Evolutionary conservation across 2,888 invertebrate genomes (phyloP).

Genomic region (Emmelina monodactyla): DNA sequence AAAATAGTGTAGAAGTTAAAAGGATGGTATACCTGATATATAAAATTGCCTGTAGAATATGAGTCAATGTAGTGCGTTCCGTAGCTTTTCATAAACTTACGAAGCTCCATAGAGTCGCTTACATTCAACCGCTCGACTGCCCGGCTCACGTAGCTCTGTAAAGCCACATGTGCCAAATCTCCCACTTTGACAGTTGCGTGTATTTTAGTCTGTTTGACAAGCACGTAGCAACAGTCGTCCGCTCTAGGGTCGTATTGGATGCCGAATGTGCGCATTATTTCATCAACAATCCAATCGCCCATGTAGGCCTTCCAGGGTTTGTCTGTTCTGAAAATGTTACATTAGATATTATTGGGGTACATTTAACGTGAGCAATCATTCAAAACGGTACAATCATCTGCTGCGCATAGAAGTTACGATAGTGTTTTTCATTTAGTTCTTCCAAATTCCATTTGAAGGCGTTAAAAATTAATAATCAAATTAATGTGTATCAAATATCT

Average conservation of each 20-base stretch:
- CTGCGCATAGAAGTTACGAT: too few relatives aligned
- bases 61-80: conserved; percentile 89
- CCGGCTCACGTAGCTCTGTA: conserved; percentile 71
- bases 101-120: conserved; percentile 74
- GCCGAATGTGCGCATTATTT: conserved; percentile 81
- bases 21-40: conserved; percentile 79
- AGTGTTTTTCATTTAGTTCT: too few relatives aligned
- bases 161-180: conserved; percentile 61
- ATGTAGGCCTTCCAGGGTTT: conserved; percentile 89
- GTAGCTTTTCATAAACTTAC: conserved; percentile 81
- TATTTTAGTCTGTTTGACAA: conserved; percentile 70
- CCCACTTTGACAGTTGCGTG: conserved; percentile 72
- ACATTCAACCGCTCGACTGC: conserved; percentile 70
- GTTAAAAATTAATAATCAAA: too few relatives aligned
- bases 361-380: too few relatives aligned
- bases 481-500: too few relatives aligned
- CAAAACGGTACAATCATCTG: too few relatives aligned
- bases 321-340: conserved; percentile 62
- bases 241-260: conserved; percentile 70
- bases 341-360: too few relatives aligned
- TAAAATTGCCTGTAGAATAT: conserved; percentile 84
- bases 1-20: too few relatives aligned
- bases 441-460: too few relatives aligned
- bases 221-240: conserved; percentile 79
- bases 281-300: conserved; percentile 83